Evolutionary conservation across 2,113 vertebrate genomes (phyloP).

Genomic region (Corynorhinus townsendii): DNA sequence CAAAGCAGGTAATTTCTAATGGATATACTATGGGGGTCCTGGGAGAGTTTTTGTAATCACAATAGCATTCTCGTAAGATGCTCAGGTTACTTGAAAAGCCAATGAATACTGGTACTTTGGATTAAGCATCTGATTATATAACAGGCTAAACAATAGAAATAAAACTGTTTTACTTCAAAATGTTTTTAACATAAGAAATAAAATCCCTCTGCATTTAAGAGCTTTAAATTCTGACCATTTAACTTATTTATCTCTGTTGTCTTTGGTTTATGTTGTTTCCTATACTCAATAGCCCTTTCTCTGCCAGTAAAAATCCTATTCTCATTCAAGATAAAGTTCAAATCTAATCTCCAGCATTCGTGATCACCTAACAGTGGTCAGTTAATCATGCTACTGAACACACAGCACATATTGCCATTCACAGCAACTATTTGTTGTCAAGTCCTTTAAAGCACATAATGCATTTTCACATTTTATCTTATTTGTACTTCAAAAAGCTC

Average conservation of each 20-base stretch:
- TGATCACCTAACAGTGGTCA: neutral
- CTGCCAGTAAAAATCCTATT: neutral
- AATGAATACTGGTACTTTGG: conserved; percentile 60
- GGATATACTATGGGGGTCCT: neutral
- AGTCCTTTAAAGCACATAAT: conserved; percentile 4
- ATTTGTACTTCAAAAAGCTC: neutral
- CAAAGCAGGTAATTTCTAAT: conserved; percentile 18
- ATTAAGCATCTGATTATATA: conserved; percentile 57
- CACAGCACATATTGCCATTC: neutral
- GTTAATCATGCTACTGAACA: conserved; percentile 9
- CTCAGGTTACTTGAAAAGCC: conserved; percentile 72
- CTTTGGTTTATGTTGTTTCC: neutral
- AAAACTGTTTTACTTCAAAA: neutral
- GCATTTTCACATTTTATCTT: conserved; percentile 26
- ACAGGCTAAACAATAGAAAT: conserved; percentile 65
- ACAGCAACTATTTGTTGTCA: conserved; percentile 9
- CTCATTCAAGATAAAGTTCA: conserved; percentile 26
- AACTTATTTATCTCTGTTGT: neutral
- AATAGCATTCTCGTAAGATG: conserved; percentile 74
- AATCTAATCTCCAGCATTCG: neutral
- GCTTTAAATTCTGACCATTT: conserved; percentile 30
- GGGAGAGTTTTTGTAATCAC: conserved; percentile 68
- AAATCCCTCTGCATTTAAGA: conserved; percentile 13
- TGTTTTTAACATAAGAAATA: conserved; percentile 42
- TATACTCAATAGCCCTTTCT: neutral